Evolutionary conservation across 2,113 vertebrate genomes (phyloP), one percentile per base, ranked within the genome.

Genomic region (Anolis carolinensis): DNA sequence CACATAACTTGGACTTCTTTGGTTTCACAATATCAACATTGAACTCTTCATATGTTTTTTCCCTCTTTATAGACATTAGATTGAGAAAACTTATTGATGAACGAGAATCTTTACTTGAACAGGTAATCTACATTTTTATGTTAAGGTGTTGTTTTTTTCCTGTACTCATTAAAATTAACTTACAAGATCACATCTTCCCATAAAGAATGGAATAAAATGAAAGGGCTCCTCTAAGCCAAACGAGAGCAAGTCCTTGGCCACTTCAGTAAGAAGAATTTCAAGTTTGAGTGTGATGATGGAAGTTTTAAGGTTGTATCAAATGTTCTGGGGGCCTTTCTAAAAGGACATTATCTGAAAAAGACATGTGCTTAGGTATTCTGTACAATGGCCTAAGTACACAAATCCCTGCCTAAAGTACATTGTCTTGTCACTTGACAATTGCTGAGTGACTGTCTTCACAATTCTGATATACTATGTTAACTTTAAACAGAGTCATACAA

Each of bases 1-100:
- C 16, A 78, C 1, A 13, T 59, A 3, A 0, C 63, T 81, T 92
- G 7, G 68, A 3, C 3, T 6, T 0, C 62, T 0, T 83, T 7
- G 0, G 30, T 16, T 1, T 0, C 0, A 0, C 7, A 0, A 1
- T 16, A 0, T 21, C 65, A 0, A 79, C 84, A 7, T 87, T 92
- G 79, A 90, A 88, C 85, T 86, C 81, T 70, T 1, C 20, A 6
- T 75, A 11, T 75, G 39, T 81, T 75, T 63, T 91, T 92, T 94
- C 6, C 95, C 92, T 4, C 55, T 59, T 96, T 97, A 32, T 93
- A 99, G 99, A 99, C 92, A 96, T 96, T 87, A 98, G 98, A 86
- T 94, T 99, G 94, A 97, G 97, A 93, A 99, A 96, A 88, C 96
- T 99, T 80, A 90, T 97, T 62, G 98, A 99, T 27, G 99, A 99